These are phyloP conservation scores for Homarus gammarus DNA, from an alignment of 2,888 invertebrate genomes.

Conservation along the genomic window DNA sequence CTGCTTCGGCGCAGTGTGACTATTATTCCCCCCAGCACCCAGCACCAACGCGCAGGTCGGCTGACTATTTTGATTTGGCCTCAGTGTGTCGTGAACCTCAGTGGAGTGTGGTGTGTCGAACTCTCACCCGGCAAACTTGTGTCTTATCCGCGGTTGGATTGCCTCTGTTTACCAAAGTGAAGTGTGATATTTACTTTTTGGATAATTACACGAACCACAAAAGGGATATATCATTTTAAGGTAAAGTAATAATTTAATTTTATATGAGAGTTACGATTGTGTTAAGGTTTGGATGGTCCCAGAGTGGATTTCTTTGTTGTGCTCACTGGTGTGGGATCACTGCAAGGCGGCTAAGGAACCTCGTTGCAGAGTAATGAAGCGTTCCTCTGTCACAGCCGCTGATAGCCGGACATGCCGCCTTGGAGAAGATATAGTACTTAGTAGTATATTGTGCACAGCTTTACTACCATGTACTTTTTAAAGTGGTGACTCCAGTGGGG, in stretches of 20 bases:
- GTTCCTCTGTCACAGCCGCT: no score
- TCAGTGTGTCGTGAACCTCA: neutral
- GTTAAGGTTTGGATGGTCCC: neutral
- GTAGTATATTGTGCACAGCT: no score
- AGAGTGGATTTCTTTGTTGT: conserved; percentile 9
- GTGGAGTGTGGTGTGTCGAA: neutral
- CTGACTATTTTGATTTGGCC: conserved; percentile 10
- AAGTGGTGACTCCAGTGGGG: no score
- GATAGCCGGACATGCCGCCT: no score
- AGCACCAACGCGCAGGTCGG: neutral
- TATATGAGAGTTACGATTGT: neutral
- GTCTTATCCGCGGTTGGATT: conserved; percentile 7
- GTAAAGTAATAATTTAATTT: neutral
- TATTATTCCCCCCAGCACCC: neutral
- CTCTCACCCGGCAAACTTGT: neutral
- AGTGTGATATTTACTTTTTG: conserved; percentile 2
- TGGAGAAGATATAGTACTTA: no score
- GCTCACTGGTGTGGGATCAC: neutral
- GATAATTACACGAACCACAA: conserved; percentile 4
- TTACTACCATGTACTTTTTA: no score
- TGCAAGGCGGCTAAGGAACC: no score
- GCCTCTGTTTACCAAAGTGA: neutral
- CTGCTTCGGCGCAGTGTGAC: neutral
- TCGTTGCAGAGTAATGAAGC: no score
- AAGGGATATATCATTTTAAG: neutral